phyloP scores from a whole-genome alignment of 2,888 invertebrate species.

The Endomychus coccineus region DNA sequence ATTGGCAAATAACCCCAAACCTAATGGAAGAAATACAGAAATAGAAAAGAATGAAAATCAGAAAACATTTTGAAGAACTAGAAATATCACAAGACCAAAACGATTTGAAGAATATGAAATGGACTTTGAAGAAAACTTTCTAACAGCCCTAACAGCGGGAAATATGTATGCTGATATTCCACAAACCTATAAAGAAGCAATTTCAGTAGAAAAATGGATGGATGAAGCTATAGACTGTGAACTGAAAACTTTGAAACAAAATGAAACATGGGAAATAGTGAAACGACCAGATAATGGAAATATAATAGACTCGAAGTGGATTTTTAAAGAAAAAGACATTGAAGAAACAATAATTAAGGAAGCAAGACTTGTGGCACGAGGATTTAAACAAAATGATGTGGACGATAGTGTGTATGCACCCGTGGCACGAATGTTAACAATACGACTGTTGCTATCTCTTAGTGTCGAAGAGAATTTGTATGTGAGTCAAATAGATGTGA shows the following conservation, averaged over 20 bases:
- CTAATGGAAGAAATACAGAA: no score
- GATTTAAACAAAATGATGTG: no score
- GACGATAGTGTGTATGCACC: constrained; percentile 29
- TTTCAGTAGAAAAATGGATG: constrained; percentile 10
- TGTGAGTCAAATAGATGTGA: constrained; percentile 26
- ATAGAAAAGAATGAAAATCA: no score
- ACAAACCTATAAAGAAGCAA: constrained; percentile 13
- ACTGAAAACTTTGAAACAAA: constrained; percentile 11
- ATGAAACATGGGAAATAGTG: constrained; percentile 17
- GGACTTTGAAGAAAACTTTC: constrained; percentile 10
- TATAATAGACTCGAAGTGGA: constrained; percentile 20
- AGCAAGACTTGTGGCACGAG: no score
- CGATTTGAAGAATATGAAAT: constrained; percentile 16
- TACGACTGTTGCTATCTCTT: constrained; percentile 21
- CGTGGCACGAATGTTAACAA: constrained; percentile 25
- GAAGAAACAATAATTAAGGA: constrained; percentile 12
- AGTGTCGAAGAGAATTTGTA: constrained; percentile 16
- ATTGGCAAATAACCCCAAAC: no score
- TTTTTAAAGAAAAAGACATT: constrained; percentile 17
- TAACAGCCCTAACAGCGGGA: constrained; percentile 11
- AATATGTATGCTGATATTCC: constrained; percentile 8
- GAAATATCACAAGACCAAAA: constrained; percentile 4
- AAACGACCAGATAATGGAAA: constrained; percentile 10
- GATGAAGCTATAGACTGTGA: constrained; percentile 15
- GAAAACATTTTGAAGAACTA: neutral